A percentile compares a stretch with the other conserved stretches of the same genome.
Evolutionary conservation across 1,140 invertebrate genomes (phyloP).

Genomic region (Cotesia glomerata): DNA sequence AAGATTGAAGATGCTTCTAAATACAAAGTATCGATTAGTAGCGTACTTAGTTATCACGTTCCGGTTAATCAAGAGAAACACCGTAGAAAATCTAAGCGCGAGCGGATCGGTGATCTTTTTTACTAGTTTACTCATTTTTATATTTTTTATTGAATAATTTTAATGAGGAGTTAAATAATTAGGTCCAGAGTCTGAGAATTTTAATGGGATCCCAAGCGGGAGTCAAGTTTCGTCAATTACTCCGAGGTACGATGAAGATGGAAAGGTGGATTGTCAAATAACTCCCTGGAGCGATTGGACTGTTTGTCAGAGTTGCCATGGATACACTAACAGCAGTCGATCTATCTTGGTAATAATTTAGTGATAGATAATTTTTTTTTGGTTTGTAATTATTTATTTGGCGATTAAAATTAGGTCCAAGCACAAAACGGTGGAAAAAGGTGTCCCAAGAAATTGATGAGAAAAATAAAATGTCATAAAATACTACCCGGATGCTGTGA

Average conservation of each 20-base stretch:
- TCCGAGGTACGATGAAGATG: constrained; percentile 31
- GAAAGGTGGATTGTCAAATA: constrained; percentile 65
- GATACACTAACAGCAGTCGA: constrained; percentile 59
- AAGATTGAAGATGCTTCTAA: constrained; percentile 53
- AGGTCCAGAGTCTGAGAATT: constrained; percentile 32
- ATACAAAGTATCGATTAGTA: constrained; percentile 60
- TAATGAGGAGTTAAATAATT: not conserved
- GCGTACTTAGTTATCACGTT: constrained; percentile 59
- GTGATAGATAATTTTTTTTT: constrained; percentile 36
- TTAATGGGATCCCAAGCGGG: constrained; percentile 49
- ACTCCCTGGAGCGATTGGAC: constrained; percentile 70
- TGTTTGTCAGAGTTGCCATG: constrained; percentile 71
- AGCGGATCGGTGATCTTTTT: constrained; percentile 50
- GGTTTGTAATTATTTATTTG: not conserved
- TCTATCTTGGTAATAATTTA: constrained; percentile 53
- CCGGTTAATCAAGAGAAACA: constrained; percentile 48
- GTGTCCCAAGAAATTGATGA: constrained; percentile 70
- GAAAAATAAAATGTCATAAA: constrained; percentile 62
- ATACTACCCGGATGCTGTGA: constrained; percentile 54
- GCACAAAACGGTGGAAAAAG: constrained; percentile 72
- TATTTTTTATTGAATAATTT: not conserved
- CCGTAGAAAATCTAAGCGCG: constrained; percentile 51
- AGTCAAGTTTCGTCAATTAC: constrained; percentile 48
- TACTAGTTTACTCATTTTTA: not conserved
- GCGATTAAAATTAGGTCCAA: constrained; percentile 49